Evolutionary conservation across 2,888 invertebrate species (phyloP).

Genomic region (Glyphotaelius pellucidus): DNA sequence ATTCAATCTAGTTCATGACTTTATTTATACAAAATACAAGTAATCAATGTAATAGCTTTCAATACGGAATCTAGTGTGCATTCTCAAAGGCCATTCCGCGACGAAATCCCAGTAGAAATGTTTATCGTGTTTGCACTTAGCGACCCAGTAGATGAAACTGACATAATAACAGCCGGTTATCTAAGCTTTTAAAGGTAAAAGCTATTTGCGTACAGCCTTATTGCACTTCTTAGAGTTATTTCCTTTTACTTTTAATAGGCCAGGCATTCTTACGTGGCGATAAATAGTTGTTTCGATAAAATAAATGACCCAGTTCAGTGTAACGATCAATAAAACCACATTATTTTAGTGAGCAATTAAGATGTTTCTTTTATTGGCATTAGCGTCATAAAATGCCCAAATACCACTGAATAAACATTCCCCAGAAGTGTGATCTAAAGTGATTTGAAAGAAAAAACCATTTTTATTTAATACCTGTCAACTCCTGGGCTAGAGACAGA

Average conservation of each 20-base stretch:
- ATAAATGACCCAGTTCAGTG: neutral
- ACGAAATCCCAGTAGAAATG: neutral
- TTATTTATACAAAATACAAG: too few relatives aligned
- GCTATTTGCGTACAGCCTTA: neutral
- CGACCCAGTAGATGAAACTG: neutral
- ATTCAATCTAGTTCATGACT: neutral
- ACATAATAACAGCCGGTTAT: neutral
- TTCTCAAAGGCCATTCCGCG: neutral
- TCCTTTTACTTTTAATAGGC: conserved; percentile 7
- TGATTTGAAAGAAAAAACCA: too few relatives aligned
- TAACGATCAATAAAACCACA: neutral
- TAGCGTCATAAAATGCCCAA: neutral
- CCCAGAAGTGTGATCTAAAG: too few relatives aligned
- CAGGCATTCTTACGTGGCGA: neutral
- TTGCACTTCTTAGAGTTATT: neutral
- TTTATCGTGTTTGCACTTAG: neutral
- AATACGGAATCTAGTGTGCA: neutral
- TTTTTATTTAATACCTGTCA: too few relatives aligned
- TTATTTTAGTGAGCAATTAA: neutral
- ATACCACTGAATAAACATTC: neutral
- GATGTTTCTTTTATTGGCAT: neutral
- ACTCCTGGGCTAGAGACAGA: too few relatives aligned
- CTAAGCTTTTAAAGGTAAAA: neutral
- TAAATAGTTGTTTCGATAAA: neutral
- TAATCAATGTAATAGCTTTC: neutral